Conservation (phyloP, 2,888 invertebrate species). For the Limnephilus lunatus region DNA sequence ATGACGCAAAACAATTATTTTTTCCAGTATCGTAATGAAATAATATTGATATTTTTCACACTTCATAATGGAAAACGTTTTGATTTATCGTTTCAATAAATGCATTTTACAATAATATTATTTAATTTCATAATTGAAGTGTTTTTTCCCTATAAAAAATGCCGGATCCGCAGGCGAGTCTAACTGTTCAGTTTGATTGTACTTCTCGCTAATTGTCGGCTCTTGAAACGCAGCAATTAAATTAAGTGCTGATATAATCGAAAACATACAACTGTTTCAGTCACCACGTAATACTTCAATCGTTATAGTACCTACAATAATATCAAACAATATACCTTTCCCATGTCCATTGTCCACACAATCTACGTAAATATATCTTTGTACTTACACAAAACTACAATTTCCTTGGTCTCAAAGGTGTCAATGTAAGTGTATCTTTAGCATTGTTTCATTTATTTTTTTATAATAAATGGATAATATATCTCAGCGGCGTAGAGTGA, state of each 20-base stretch:
- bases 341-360: neutral
- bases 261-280: constrained; percentile 27
- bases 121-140: neutral
- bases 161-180: neutral
- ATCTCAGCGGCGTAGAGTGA: neutral
- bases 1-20: neutral
- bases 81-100: neutral
- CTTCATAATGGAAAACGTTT: neutral
- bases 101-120: neutral
- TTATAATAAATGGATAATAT: neutral
- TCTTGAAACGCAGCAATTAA: constrained; percentile 24
- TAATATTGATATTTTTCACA: neutral
- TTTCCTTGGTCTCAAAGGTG: neutral
- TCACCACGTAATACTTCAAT: neutral
- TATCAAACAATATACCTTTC: neutral
- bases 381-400: neutral
- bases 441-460: neutral
- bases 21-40: neutral
- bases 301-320: neutral
- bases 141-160: neutral
- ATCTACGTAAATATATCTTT: neutral
- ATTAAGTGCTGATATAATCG: constrained; percentile 24
- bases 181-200: neutral
- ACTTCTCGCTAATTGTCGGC: constrained; percentile 18
- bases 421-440: neutral